Conservation (phyloP, 2,888 invertebrate species). For the Caenorhabditis virilis region DNA sequence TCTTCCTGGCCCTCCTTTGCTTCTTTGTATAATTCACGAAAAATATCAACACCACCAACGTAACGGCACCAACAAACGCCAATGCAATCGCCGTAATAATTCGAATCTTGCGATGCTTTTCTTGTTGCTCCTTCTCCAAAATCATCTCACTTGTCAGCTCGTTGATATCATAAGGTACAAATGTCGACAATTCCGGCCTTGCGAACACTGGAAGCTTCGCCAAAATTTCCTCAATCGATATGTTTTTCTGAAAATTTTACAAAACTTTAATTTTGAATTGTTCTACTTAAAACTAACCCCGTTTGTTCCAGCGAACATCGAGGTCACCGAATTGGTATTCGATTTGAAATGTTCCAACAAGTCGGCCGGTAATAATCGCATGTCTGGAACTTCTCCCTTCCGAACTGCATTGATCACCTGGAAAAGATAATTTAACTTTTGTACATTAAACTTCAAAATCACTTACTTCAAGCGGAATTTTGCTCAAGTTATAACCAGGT, state of each 20-base stretch:
- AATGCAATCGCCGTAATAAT: slow-evolving; percentile 60
- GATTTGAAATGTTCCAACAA: slow-evolving; percentile 59
- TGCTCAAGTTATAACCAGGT: slow-evolving; percentile 51
- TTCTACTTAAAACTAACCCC: slow-evolving; percentile 6
- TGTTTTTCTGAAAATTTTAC: slow-evolving; percentile 35
- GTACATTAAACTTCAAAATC: too few species aligned
- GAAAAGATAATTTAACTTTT: too few species aligned
- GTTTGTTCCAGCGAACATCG: slow-evolving; percentile 39
- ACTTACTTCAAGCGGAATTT: slow-evolving; percentile 47
- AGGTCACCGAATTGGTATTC: slow-evolving; percentile 55
- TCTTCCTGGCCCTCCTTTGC: slow-evolving; percentile 15
- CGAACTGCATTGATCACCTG: slow-evolving; percentile 56
- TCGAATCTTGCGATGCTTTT: slow-evolving; percentile 37
- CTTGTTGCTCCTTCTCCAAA: slow-evolving; percentile 41
- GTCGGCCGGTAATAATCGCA: slow-evolving; percentile 61
- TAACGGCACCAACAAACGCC: slow-evolving; percentile 56
- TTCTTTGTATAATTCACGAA: slow-evolving; percentile 73
- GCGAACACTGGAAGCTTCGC: slow-evolving; percentile 63
- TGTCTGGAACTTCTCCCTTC: slow-evolving; percentile 63
- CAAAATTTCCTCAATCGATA: slow-evolving; percentile 62
- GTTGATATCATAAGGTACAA: slow-evolving; percentile 67
- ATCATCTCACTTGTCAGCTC: slow-evolving; percentile 61
- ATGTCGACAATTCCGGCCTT: slow-evolving; percentile 56
- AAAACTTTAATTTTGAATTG: not conserved
- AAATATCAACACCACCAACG: slow-evolving; percentile 53